These are phyloP conservation scores for Chelon auratus DNA, from an alignment of 2,797 vertebrate genomes.

Conservation along the genomic window DNA sequence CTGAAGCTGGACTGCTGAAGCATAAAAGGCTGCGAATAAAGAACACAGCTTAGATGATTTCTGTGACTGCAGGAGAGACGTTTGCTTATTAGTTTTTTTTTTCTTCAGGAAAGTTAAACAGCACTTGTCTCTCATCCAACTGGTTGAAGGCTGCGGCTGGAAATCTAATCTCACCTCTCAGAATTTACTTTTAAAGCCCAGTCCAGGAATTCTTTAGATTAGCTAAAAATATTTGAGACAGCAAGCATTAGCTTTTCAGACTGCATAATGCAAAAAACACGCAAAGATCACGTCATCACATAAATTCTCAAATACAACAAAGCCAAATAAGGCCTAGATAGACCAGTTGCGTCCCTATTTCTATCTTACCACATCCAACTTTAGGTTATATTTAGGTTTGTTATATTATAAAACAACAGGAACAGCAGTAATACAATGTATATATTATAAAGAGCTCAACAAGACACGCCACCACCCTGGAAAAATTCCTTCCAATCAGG, in stretches of 20 bases:
- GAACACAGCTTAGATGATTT: background rate
- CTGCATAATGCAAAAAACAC: constrained; percentile 1
- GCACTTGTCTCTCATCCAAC: constrained; percentile 24
- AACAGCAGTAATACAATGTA: no score
- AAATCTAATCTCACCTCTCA: constrained; percentile 22
- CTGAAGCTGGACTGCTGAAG: constrained; percentile 7
- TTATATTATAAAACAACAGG: no score
- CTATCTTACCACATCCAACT: background rate
- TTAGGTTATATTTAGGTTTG: no score
- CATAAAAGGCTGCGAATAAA: background rate
- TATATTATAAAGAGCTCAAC: no score
- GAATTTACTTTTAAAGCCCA: constrained; percentile 19
- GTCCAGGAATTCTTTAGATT: constrained; percentile 4
- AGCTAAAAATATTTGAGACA: constrained; percentile 1
- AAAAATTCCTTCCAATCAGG: background rate
- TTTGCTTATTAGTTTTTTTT: background rate
- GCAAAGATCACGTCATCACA: background rate
- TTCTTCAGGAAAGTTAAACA: constrained; percentile 13
- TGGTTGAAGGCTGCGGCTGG: constrained; percentile 3
- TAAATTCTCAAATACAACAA: background rate
- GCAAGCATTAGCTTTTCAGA: background rate
- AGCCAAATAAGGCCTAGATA: background rate
- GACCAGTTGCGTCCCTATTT: background rate
- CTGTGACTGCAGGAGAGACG: background rate
- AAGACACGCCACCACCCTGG: no score